A percentile compares a stretch with the other conserved stretches of the same genome.
Evolutionary conservation across 2,113 vertebrate genomes (phyloP).

Genomic region (Turdus rufiventris): DNA sequence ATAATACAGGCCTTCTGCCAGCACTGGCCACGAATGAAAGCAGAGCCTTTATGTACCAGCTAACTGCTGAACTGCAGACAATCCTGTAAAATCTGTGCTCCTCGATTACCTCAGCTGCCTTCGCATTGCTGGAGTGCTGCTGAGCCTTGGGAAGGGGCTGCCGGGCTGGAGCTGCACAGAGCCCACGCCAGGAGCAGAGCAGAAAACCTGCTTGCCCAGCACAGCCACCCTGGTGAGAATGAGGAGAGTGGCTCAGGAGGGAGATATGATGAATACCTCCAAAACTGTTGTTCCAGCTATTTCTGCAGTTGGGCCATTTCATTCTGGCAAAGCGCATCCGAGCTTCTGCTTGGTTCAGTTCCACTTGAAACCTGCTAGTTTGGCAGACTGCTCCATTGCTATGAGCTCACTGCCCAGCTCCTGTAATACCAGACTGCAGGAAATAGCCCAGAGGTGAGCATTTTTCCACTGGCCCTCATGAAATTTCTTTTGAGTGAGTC

Average conservation of each 20-base stretch:
- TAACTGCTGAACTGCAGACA: slow-evolving; percentile 55
- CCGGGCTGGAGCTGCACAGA: background rate
- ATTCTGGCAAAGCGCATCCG: background rate
- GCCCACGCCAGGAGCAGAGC: background rate
- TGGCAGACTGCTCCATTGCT: background rate
- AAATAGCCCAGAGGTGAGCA: background rate
- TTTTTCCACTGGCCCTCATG: background rate
- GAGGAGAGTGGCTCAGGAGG: background rate
- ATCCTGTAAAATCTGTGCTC: slow-evolving; percentile 57
- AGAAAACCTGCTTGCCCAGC: slow-evolving; percentile 29
- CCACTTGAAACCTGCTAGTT: background rate
- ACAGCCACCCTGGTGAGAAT: background rate
- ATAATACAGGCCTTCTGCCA: slow-evolving; percentile 65
- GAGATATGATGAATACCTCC: background rate
- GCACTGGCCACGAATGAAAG: slow-evolving; percentile 53
- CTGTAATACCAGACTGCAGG: background rate
- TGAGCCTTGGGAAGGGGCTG: background rate
- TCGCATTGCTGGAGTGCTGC: background rate
- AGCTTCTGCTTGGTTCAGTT: background rate
- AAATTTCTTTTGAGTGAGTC: background rate
- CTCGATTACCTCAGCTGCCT: slow-evolving; percentile 45
- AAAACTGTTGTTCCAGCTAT: background rate
- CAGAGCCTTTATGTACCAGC: slow-evolving; percentile 51
- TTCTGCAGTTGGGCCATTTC: background rate
- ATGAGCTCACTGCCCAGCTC: background rate